Percentiles rank a stretch among this genome's conserved stretches.
phyloP scores from a whole-genome alignment of 2,888 invertebrate genomes.

The Epinotia demarniana region DNA sequence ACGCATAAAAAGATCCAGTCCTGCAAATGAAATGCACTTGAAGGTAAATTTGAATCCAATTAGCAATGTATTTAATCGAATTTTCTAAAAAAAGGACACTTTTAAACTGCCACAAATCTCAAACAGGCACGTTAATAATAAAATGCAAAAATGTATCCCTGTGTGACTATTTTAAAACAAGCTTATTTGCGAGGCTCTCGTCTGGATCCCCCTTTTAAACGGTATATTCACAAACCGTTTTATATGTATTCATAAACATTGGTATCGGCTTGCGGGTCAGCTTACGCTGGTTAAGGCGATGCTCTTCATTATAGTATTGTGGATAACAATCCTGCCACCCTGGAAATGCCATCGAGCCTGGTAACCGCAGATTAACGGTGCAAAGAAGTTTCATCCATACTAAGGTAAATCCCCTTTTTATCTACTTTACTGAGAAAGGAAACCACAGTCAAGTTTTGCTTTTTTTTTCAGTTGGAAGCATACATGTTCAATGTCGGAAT shows the following conservation, averaged over 20 bases:
- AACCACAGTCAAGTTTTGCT: neutral
- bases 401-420: neutral
- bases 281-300: neutral
- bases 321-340: slow-evolving; percentile 15
- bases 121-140: slow-evolving; percentile 2
- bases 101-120: neutral
- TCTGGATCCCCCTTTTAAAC: slow-evolving; percentile 15
- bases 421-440: slow-evolving; percentile 9
- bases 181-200: slow-evolving; percentile 20
- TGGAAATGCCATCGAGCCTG: slow-evolving; percentile 18
- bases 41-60: neutral
- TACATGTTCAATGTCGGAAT: neutral
- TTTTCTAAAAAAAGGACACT: neutral
- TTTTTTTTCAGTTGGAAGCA: neutral
- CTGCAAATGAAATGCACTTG: too few species aligned
- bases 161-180: slow-evolving; percentile 14
- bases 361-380: slow-evolving; percentile 18
- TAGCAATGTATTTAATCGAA: neutral
- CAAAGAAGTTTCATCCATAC: slow-evolving; percentile 8
- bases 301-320: neutral
- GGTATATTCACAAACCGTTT: neutral
- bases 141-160: slow-evolving; percentile 24
- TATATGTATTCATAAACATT: too few species aligned
- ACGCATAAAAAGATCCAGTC: too few species aligned
- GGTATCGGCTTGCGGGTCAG: neutral